Evolutionary conservation across 2,797 vertebrate genomes (phyloP).

Genomic region (Aulostomus chinensis): DNA sequence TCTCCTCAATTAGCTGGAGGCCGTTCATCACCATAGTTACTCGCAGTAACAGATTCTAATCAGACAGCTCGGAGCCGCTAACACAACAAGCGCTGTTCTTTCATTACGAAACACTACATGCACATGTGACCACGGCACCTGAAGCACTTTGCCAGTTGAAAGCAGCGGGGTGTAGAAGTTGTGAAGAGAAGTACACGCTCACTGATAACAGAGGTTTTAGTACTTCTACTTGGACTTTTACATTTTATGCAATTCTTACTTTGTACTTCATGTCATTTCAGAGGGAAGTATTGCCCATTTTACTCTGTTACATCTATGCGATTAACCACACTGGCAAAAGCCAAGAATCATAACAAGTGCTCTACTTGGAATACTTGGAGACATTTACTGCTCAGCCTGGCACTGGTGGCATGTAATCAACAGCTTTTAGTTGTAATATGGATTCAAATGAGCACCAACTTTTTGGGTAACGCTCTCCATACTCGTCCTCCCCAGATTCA

Average conservation of each 20-base stretch:
- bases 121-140: background rate
- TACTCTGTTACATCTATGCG: background rate
- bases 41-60: slow-evolving; percentile 15
- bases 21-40: slow-evolving; percentile 2
- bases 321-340: slow-evolving; percentile 3
- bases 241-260: background rate
- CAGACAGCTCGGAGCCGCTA: background rate
- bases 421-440: no score
- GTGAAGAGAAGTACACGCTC: background rate
- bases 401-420: no score
- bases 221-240: background rate
- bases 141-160: background rate
- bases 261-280: background rate
- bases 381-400: no score
- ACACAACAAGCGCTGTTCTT: slow-evolving; percentile 10
- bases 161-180: no score
- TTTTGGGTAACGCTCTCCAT: no score
- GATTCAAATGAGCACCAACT: no score
- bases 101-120: slow-evolving; percentile 1
- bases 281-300: background rate
- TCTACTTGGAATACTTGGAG: no score
- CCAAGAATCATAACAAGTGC: no score
- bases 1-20: no score
- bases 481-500: no score
- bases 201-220: background rate